These are phyloP conservation scores for Drosophila leontia DNA, from an alignment of 1,140 invertebrate genomes.

Conservation along the genomic window DNA sequence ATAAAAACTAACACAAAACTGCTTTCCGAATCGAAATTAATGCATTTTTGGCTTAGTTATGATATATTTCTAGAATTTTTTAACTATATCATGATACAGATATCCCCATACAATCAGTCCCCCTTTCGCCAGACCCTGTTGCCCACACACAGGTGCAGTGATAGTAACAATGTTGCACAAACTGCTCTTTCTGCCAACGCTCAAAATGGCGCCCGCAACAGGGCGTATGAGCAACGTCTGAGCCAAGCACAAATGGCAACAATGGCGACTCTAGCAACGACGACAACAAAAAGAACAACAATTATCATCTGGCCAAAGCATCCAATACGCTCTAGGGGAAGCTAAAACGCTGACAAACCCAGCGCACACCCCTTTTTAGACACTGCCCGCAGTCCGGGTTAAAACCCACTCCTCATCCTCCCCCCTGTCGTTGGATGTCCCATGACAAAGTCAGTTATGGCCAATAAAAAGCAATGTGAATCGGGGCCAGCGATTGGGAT, in stretches of 20 bases:
- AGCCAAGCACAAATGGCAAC: conserved; percentile 23
- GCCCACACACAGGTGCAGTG: conserved; percentile 54
- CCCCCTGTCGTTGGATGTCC: conserved; percentile 6
- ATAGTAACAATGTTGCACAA: conserved; percentile 68
- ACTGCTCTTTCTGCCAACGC: conserved; percentile 62
- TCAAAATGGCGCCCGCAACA: conserved; percentile 69
- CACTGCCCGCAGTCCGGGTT: background rate
- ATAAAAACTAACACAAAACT: too few relatives aligned
- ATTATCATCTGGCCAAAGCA: conserved; percentile 45
- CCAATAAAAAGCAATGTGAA: conserved; percentile 81
- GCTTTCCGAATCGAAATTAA: too few relatives aligned
- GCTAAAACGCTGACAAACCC: conserved; percentile 27
- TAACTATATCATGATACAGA: background rate
- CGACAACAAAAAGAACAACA: conserved; percentile 30
- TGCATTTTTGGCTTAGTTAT: too few relatives aligned
- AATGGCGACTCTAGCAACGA: conserved; percentile 25
- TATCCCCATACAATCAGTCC: too few relatives aligned
- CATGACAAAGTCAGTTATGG: conserved; percentile 81
- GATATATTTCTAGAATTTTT: background rate
- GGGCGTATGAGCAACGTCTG: conserved; percentile 71
- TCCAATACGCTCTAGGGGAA: conserved; percentile 38
- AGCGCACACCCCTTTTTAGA: background rate
- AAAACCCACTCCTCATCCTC: background rate
- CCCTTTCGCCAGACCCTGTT: conserved; percentile 2
- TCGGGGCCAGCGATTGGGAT: conserved; percentile 25